A percentile compares a stretch with the other conserved stretches of the same genome.
Conservation (phyloP, 2,113 vertebrate genomes). For the Oceanodroma tethys region DNA sequence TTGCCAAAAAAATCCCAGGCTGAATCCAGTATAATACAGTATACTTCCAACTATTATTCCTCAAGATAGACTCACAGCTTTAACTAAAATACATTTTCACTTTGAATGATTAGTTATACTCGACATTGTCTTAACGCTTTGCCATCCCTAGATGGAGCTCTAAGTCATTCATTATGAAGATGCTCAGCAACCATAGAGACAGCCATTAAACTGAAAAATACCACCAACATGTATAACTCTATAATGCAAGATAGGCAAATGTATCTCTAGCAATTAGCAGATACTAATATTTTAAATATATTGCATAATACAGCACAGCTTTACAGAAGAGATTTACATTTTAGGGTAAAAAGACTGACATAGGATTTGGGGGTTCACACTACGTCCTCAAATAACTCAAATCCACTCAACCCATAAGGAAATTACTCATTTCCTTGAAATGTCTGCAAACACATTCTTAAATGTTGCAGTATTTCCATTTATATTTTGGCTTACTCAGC, state of each 20-base stretch:
- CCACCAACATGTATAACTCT: accelerated
- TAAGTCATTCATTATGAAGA: neutral
- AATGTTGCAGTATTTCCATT: neutral
- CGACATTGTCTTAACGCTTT: neutral
- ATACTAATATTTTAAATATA: neutral
- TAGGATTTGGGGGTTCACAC: neutral
- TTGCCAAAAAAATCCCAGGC: neutral
- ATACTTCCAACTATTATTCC: neutral
- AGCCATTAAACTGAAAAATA: neutral
- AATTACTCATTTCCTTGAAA: neutral
- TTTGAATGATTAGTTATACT: neutral
- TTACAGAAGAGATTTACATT: neutral
- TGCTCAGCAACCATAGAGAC: neutral
- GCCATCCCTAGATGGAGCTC: constrained; percentile 18
- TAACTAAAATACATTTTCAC: neutral
- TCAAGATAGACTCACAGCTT: neutral
- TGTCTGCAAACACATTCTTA: neutral
- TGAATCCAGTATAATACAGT: neutral
- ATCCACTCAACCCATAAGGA: neutral
- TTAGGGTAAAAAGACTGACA: neutral
- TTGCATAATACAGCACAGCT: neutral
- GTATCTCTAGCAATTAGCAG: neutral
- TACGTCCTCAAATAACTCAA: neutral
- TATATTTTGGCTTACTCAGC: neutral
- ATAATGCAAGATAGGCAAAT: accelerated